phyloP scores from a whole-genome alignment of 2,797 vertebrate genomes.

The Corythornis leucogaster region DNA sequence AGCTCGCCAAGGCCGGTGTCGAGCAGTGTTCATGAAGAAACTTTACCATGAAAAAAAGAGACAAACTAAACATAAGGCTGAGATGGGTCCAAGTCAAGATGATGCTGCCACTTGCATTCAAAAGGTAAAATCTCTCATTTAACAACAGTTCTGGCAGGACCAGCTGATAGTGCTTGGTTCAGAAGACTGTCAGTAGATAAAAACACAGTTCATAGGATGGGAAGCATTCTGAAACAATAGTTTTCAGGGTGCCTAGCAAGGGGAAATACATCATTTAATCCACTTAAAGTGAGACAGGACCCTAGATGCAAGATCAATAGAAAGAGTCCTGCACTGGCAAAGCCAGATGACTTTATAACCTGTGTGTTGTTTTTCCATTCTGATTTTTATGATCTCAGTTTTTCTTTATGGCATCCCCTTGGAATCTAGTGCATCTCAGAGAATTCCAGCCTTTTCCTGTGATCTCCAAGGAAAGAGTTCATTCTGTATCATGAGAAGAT shows the following conservation, averaged over 20 bases:
- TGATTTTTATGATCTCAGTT: constrained; percentile 30
- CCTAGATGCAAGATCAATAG: neutral
- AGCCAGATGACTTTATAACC: neutral
- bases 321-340: neutral
- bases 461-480: neutral
- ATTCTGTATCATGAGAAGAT: neutral
- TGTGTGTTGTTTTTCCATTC: neutral
- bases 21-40: constrained; percentile 82
- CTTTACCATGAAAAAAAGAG: constrained; percentile 77
- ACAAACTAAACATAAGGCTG: neutral
- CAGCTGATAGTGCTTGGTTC: neutral
- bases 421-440: constrained; percentile 3
- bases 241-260: neutral
- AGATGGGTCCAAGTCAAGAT: neutral
- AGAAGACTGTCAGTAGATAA: neutral
- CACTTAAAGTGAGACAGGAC: neutral
- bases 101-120: constrained; percentile 81
- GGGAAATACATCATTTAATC: neutral
- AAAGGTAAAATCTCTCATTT: constrained; percentile 73
- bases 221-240: neutral
- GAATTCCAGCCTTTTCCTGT: constrained; percentile 4
- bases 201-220: neutral
- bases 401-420: constrained; percentile 17
- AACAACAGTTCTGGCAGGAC: neutral
- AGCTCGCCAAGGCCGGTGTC: constrained; percentile 83